Evolutionary conservation across 2,113 vertebrate genomes (phyloP), one percentile per base, ranked within the genome.

Genomic region (Shinisaurus crocodilurus): DNA sequence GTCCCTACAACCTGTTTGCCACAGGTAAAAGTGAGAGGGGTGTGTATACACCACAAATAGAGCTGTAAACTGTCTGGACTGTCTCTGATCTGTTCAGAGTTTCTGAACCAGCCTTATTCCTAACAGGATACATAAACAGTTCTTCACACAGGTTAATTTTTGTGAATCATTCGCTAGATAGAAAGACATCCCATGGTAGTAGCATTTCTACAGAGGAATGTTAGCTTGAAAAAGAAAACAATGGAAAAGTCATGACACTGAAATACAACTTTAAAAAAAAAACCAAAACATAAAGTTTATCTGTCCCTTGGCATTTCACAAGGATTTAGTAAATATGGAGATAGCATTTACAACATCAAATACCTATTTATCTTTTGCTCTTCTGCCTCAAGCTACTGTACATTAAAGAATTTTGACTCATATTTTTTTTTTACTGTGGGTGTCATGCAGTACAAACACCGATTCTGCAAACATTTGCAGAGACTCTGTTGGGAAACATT

Each of bases 401-500:
- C 74, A 92, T 48, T 40, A 91, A 72, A 90, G 65, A 54, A 82
- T 91, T 95, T 93, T 80, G 0, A 0, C 16, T 93, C 43, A 54
- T n/a, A n/a, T 84, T 88, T 29, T 94, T 93, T 34, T 86, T 70
- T 70, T 43, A 91, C 93, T 89, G 91, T 87, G 48, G 88, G 67
- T 90, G 92, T 92, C 75, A 85, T 72, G n/a, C 1, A 12, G 60
- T 92, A 91, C 76, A 82, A 95, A 88, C 94, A 86, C 86, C 80
- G 91, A 15, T 91, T 94, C 80, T 74, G 90, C 48, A 87, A 91
- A 95, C 93, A 60, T 63, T 88, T 95, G 29, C 91, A 93, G 34
- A 92, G 70, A 87, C 48, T 60, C 69, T 63, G 54, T 86, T 87
- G 87, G 60, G 88, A 0, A 45, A 85, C 57, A 32, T 16, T 89